These are phyloP conservation scores for Asbolus verrucosus DNA, from an alignment of 1,140 invertebrate species.

Conservation along the genomic window DNA sequence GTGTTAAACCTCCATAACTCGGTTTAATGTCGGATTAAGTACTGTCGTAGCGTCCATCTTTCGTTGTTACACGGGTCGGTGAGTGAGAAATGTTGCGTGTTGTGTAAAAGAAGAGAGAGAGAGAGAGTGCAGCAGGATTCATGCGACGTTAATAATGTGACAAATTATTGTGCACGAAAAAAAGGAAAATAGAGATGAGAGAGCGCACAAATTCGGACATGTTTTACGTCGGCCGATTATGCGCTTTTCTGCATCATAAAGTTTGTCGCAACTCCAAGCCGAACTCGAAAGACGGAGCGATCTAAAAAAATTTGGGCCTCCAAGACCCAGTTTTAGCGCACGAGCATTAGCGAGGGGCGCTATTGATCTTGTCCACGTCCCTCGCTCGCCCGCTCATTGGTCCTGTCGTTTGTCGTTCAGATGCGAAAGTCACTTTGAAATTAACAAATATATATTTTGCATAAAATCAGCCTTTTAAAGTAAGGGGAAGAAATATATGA, in stretches of 20 bases:
- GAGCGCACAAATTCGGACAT: not conserved
- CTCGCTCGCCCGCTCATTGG: no score
- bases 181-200: slow-evolving; percentile 2
- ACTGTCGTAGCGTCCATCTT: slow-evolving; percentile 26
- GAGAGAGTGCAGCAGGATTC: slow-evolving; percentile 14
- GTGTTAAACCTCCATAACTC: slow-evolving; percentile 23
- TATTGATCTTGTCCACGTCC: no score
- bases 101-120: slow-evolving; percentile 22
- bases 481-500: no score
- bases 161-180: slow-evolving; percentile 34
- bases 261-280: not conserved
- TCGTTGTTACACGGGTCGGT: slow-evolving; percentile 11
- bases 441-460: no score
- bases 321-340: no score
- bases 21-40: slow-evolving; percentile 32
- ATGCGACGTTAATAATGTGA: slow-evolving; percentile 43
- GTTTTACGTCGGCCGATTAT: not conserved
- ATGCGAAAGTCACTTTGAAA: no score
- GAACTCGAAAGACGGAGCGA: no score
- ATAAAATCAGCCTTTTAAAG: no score
- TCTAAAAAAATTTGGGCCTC: no score
- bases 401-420: no score
- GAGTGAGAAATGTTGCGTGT: slow-evolving; percentile 28
- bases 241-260: not conserved
- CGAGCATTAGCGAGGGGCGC: no score